phyloP scores from a whole-genome alignment of 2,797 vertebrate species.

The Sebastes oblongus region DNA sequence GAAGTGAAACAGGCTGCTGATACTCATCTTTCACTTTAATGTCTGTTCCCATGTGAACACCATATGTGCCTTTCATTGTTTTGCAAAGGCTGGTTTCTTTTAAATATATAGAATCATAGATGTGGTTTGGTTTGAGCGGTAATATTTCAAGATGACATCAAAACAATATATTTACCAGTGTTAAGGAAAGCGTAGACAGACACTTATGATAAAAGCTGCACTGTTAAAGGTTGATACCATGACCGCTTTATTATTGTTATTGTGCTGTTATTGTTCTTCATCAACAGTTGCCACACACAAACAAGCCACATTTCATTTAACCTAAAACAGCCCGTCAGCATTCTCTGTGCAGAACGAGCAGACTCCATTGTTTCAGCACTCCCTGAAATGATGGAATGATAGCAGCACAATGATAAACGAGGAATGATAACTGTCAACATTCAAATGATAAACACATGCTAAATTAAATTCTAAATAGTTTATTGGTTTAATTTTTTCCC shows the following conservation, averaged over 20 bases:
- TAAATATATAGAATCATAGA: neutral
- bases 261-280: neutral
- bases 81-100: neutral
- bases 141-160: neutral
- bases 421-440: neutral
- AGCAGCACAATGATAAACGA: constrained; percentile 24
- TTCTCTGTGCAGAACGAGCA: constrained; percentile 4
- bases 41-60: constrained; percentile 21
- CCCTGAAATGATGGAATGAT: neutral
- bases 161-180: neutral
- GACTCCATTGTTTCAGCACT: neutral
- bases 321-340: constrained; percentile 5
- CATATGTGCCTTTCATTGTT: constrained; percentile 11
- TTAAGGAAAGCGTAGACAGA: neutral
- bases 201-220: neutral
- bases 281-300: constrained; percentile 6
- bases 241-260: neutral
- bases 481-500: neutral
- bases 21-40: neutral
- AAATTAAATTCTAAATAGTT: neutral
- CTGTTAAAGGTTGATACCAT: neutral
- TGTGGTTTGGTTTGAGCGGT: neutral
- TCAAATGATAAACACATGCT: constrained; percentile 18
- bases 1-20: constrained; percentile 17
- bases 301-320: constrained; percentile 3